Evolutionary conservation across 2,113 vertebrate species (phyloP).

Genomic region (Leucopternis melanops): DNA sequence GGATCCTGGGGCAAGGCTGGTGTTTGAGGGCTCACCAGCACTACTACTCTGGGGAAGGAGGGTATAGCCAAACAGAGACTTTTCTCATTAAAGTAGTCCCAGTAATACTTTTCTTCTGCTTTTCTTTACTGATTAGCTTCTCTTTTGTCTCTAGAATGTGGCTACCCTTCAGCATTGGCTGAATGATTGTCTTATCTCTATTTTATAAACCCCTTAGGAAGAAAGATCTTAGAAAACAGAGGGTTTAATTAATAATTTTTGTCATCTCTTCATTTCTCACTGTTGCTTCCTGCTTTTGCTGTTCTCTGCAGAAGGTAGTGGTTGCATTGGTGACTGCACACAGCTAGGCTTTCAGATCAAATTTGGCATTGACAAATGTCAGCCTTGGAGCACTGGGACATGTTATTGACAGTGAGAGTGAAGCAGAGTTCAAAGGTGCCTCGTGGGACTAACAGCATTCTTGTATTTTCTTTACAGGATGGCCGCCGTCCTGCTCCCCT

Average conservation of each 20-base stretch:
- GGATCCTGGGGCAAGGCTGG: background rate
- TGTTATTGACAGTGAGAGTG: background rate
- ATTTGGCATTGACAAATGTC: slow-evolving; percentile 21
- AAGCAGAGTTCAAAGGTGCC: background rate
- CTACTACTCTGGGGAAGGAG: background rate
- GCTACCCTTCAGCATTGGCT: background rate
- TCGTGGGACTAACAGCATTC: background rate
- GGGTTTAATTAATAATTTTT: background rate
- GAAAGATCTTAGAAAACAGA: background rate
- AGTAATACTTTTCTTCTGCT: background rate
- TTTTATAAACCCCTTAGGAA: background rate
- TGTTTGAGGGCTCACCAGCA: background rate
- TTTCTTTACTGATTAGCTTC: background rate
- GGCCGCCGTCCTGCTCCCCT: background rate
- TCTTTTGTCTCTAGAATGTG: background rate
- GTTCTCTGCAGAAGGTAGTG: background rate
- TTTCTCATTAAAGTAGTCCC: background rate
- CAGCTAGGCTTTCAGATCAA: background rate
- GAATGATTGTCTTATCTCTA: background rate
- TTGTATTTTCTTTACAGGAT: background rate
- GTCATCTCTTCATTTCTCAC: background rate
- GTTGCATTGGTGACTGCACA: background rate
- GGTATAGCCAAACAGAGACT: background rate
- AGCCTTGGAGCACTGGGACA: background rate
- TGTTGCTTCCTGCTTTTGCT: background rate